Evolutionary conservation across 2,113 vertebrate genomes (phyloP).

Genomic region (Salvelinus sp.): DNA sequence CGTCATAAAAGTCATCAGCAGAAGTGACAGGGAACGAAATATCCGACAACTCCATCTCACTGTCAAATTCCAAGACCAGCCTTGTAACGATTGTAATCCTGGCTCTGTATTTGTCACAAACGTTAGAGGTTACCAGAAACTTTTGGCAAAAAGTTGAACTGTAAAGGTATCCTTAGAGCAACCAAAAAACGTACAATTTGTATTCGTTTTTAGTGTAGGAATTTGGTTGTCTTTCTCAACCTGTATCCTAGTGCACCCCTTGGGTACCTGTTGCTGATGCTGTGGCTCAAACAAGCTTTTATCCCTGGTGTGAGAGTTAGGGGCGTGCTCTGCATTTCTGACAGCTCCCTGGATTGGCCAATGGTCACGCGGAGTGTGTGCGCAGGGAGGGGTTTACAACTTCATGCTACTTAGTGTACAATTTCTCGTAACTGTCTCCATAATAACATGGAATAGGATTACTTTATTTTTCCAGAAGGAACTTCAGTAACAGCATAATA

Average conservation of each 20-base stretch:
- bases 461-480: too few relatives aligned
- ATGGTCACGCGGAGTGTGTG: constrained; percentile 42
- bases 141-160: not conserved
- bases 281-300: constrained; percentile 41
- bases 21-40: constrained; percentile 86
- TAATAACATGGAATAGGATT: not conserved
- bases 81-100: not conserved
- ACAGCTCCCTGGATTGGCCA: constrained; percentile 50
- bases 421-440: constrained; percentile 43
- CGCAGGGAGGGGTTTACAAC: constrained; percentile 58
- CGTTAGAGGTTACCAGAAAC: not conserved
- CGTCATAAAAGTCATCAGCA: constrained; percentile 92
- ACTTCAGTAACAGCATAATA: not conserved
- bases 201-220: constrained; percentile 19
- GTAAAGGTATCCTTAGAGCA: not conserved
- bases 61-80: constrained; percentile 8
- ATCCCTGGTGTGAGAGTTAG: constrained; percentile 37
- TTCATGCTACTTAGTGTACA: constrained; percentile 64
- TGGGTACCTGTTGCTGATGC: constrained; percentile 54
- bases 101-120: not conserved
- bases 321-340: constrained; percentile 39
- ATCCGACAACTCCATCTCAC: constrained; percentile 86
- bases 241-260: constrained; percentile 38
- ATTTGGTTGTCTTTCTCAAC: constrained; percentile 35
- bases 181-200: not conserved